Evolutionary conservation across 2,888 invertebrate genomes (phyloP).

Genomic region (Gari tellinella): DNA sequence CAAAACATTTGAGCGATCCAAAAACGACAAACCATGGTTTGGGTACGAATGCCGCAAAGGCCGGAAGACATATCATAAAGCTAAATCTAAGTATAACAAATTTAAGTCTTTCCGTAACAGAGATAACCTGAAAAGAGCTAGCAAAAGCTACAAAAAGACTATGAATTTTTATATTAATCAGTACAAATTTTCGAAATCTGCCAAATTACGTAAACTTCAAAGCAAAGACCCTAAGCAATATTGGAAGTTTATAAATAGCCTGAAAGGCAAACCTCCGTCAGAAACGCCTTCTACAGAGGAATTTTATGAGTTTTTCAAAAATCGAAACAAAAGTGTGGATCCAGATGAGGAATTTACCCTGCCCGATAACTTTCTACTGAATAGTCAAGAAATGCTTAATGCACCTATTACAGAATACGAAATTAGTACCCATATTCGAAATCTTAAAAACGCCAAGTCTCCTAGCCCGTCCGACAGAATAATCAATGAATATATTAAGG

Average conservation of each 20-base stretch:
- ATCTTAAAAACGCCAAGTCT: conserved; percentile 38
- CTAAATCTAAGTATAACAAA: conserved; percentile 7
- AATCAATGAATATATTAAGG: conserved; percentile 50
- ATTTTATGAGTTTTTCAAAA: conserved; percentile 12
- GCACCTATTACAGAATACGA: conserved; percentile 21
- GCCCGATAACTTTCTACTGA: neutral
- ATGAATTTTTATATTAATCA: conserved; percentile 8
- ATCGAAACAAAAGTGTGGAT: conserved; percentile 6
- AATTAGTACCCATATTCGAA: conserved; percentile 26
- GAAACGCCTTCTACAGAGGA: neutral
- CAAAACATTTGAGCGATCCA: neutral
- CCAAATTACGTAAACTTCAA: conserved; percentile 3
- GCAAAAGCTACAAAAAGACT: conserved; percentile 9
- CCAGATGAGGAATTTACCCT: neutral
- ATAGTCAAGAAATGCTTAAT: conserved; percentile 18
- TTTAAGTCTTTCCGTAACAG: neutral
- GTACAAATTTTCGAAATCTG: neutral
- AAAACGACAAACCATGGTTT: conserved; percentile 14
- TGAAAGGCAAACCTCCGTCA: neutral
- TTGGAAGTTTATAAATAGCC: neutral
- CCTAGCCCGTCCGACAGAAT: conserved; percentile 25
- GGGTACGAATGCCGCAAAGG: conserved; percentile 16
- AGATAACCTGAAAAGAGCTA: conserved; percentile 4
- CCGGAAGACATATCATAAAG: conserved; percentile 10
- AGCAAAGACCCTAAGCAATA: conserved; percentile 7